These are phyloP conservation scores for Drosophila barbarae DNA, from an alignment of 2,888 invertebrate genomes.

Conservation along the genomic window DNA sequence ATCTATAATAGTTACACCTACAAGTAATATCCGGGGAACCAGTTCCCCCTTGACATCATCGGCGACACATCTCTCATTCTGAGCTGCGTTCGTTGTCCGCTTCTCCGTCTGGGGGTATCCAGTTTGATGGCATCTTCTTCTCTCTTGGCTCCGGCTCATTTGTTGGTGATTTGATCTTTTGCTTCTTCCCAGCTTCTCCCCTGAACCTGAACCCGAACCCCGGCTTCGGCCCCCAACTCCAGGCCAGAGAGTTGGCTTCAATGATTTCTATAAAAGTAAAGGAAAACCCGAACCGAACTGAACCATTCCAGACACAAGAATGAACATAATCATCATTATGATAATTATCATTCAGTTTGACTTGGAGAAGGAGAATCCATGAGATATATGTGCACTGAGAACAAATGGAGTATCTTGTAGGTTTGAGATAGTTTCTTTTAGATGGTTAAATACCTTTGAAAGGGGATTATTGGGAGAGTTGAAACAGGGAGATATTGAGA, in stretches of 20 bases:
- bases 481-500: background rate
- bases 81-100: background rate
- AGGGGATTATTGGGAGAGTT: background rate
- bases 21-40: slow-evolving; percentile 1
- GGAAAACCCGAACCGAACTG: slow-evolving; percentile 32
- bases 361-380: slow-evolving; percentile 28
- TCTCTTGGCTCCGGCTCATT: slow-evolving; percentile 55
- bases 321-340: slow-evolving; percentile 60
- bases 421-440: background rate
- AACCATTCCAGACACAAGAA: slow-evolving; percentile 44
- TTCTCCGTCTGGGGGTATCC: slow-evolving; percentile 18
- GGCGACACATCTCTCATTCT: background rate
- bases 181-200: slow-evolving; percentile 43
- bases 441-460: background rate
- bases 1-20: background rate
- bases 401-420: background rate
- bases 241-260: slow-evolving; percentile 57
- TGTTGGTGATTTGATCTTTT: slow-evolving; percentile 72
- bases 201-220: slow-evolving; percentile 1
- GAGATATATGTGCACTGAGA: slow-evolving; percentile 16
- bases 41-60: slow-evolving; percentile 7
- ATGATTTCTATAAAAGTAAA: slow-evolving; percentile 64
- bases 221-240: background rate
- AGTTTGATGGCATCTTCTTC: slow-evolving; percentile 44
- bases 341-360: slow-evolving; percentile 46